These are phyloP conservation scores for Willisornis vidua DNA, from an alignment of 2,113 vertebrate species.

Conservation along the genomic window DNA sequence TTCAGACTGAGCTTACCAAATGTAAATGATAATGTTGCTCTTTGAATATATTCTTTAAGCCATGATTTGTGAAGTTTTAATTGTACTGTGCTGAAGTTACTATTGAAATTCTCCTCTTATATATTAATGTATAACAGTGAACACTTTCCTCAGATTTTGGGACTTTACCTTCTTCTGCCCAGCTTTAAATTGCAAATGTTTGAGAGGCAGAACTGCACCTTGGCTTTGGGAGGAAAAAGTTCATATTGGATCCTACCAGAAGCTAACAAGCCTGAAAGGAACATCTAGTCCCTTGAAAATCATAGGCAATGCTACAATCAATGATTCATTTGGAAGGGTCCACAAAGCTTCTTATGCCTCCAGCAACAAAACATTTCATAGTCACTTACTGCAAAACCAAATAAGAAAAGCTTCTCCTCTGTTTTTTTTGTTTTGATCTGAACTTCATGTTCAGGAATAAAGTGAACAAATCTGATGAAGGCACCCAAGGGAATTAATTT, in stretches of 20 bases:
- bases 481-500: background rate
- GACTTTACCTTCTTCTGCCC: background rate
- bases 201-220: background rate
- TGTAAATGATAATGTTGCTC: background rate
- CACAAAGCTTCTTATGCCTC: background rate
- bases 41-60: background rate
- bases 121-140: background rate
- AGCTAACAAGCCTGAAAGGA: background rate
- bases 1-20: background rate
- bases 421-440: background rate
- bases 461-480: constrained; percentile 4
- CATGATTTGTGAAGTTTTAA: background rate
- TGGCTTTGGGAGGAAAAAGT: background rate
- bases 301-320: background rate
- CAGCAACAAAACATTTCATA: background rate
- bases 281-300: background rate
- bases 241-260: background rate
- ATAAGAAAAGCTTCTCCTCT: background rate
- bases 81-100: background rate
- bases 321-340: background rate
- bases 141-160: background rate
- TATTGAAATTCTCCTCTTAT: background rate
- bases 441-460: constrained; percentile 16
- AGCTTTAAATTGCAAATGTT: background rate
- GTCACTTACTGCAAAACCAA: background rate